A percentile compares a stretch with the other conserved stretches of the same genome.
Evolutionary conservation across 2,888 invertebrate genomes (phyloP).

Genomic region (Orchesella flavescens): DNA sequence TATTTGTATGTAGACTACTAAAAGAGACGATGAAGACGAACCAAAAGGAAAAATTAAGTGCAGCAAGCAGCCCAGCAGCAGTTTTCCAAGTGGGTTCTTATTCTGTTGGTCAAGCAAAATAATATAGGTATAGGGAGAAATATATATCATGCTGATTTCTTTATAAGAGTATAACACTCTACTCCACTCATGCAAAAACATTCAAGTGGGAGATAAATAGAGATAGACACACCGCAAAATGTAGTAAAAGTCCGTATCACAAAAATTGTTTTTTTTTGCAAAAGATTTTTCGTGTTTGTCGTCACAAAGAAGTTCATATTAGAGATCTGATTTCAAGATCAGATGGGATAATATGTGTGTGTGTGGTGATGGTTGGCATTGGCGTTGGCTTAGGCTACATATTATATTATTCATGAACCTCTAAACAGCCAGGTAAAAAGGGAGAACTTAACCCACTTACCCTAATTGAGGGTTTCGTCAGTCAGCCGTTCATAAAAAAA

Average conservation of each 20-base stretch:
- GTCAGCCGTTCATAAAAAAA: background rate
- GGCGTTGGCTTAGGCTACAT: too few species aligned
- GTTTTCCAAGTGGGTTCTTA: too few species aligned
- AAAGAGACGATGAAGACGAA: too few species aligned
- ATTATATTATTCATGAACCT: background rate
- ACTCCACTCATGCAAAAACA: background rate
- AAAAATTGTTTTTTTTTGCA: background rate
- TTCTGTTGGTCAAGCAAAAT: too few species aligned
- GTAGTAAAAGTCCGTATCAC: conserved; percentile 3
- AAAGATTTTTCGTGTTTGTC: background rate
- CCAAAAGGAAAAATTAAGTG: too few species aligned
- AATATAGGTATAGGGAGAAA: too few species aligned
- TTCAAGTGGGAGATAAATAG: background rate
- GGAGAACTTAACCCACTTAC: conserved; percentile 54
- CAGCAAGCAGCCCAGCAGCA: too few species aligned
- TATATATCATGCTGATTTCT: background rate
- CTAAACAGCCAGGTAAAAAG: conserved; percentile 1
- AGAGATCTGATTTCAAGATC: conserved; percentile 8
- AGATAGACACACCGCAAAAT: background rate
- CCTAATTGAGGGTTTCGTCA: conserved; percentile 42
- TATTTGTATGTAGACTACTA: too few species aligned
- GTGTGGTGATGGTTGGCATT: background rate
- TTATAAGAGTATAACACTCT: background rate
- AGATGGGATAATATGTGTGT: conserved; percentile 1
- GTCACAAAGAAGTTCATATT: background rate